These are phyloP conservation scores for Chrysocyon brachyurus DNA, from an alignment of 2,797 vertebrate species.

Conservation along the genomic window DNA sequence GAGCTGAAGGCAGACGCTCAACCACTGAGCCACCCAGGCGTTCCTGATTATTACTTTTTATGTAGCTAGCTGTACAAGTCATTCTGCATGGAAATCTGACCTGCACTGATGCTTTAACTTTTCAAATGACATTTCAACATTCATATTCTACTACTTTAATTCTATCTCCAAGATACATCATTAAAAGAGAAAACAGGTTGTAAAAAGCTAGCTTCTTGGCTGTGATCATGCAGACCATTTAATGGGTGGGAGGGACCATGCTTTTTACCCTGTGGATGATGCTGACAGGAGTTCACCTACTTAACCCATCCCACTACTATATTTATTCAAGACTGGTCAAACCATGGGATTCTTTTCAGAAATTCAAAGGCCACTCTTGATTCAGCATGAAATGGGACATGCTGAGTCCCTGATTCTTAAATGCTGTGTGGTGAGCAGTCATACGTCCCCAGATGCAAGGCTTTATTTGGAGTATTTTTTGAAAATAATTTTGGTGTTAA, in stretches of 20 bases:
- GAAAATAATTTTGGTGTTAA: conserved; percentile 57
- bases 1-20: too few species aligned
- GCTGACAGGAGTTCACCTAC: neutral
- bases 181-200: neutral
- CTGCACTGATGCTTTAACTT: neutral
- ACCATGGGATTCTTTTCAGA: neutral
- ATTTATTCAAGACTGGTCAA: neutral
- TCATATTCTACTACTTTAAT: neutral
- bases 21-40: too few species aligned
- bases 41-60: neutral
- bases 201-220: neutral
- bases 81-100: neutral
- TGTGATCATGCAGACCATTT: neutral
- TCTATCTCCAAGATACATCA: neutral
- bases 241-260: neutral
- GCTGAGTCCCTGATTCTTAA: neutral
- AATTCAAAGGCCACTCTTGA: neutral
- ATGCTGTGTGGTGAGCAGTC: neutral
- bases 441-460: neutral
- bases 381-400: neutral
- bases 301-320: neutral
- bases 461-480: neutral
- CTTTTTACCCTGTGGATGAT: neutral
- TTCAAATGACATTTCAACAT: neutral
- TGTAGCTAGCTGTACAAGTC: neutral